Evolutionary conservation across 2,113 vertebrate genomes (phyloP), one percentile per base, ranked within the genome.

Genomic region (Megaleporinus macrocephalus): DNA sequence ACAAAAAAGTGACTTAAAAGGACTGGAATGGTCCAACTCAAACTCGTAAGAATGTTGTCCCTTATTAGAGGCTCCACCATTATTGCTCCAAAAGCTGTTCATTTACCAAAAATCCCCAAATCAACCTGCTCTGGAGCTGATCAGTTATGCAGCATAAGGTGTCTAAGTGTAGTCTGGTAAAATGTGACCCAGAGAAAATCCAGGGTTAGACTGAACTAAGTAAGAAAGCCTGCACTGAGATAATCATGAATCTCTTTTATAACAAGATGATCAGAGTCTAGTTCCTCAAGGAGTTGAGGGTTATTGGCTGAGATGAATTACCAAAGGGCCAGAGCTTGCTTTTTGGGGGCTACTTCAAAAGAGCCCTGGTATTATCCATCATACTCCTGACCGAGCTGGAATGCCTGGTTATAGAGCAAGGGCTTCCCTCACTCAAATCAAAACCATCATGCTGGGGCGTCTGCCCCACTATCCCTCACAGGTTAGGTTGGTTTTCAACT

Each of bases 261-360:
- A 87, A 81, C 69, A 80, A 78, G 75, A 55, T 24, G 49, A 62
- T 86, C 88, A 78, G 73, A 82, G 61, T 20, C 61, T 69, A 16
- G 61, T 72, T 77, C 73, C 65, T 84, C 85, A 86, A 55, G 82
- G 80, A 83, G n/a, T 51, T 75, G 47, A 76, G 26, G 59, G 72
- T 84, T 79, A 90, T 84, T 86, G 88, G 73, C 57, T 74, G 18
- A 53, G 83, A 88, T 84, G 65, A 80, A 87, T 65, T 41, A 70
- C 81, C 81, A 80, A 88, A 83, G 61, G 41, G 75, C 75, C 30
- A 47, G 41, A 62, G n/a, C 77, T 80, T 85, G 82, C 57, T 84
- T 55, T 22, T 55, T 71, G 86, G 80, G 80, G 83, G 73, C 57
- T 30, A 63, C 78, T 83, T 90, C 81, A 86, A 86, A n/a, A 41